Evolutionary conservation across 2,113 vertebrate species (phyloP).

Genomic region (Cynocephalus volans): DNA sequence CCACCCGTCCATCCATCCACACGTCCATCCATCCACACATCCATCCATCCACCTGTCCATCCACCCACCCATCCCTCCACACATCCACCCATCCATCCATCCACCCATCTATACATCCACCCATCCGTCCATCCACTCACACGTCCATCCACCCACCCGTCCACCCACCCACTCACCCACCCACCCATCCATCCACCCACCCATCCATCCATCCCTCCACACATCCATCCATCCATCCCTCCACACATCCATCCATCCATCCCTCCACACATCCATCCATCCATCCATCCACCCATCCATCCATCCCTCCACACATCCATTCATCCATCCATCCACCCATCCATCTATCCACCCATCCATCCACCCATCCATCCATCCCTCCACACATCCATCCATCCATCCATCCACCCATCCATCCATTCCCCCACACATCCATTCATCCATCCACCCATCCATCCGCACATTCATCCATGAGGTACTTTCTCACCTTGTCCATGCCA

Average conservation of each 20-base stretch:
- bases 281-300: fast-evolving
- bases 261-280: no score
- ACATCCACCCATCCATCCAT: fast-evolving
- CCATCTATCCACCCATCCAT: fast-evolving
- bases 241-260: fast-evolving
- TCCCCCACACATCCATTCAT: background rate
- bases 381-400: fast-evolving
- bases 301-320: fast-evolving
- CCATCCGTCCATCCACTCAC: no score
- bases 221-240: fast-evolving
- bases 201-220: fast-evolving
- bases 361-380: fast-evolving
- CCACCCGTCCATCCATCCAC: no score
- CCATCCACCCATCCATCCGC: background rate
- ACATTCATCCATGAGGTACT: background rate
- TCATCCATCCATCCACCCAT: fast-evolving
- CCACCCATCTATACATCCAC: fast-evolving
- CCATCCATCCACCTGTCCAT: no score
- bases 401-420: fast-evolving
- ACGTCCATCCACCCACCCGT: fast-evolving
- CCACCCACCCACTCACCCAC: background rate
- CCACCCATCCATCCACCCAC: fast-evolving
- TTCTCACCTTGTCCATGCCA: background rate
- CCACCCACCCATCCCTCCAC: fast-evolving
- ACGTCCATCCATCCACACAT: no score